Conservation (phyloP, 2,797 vertebrate species). For the Pseudomugil gertrudae region DNA sequence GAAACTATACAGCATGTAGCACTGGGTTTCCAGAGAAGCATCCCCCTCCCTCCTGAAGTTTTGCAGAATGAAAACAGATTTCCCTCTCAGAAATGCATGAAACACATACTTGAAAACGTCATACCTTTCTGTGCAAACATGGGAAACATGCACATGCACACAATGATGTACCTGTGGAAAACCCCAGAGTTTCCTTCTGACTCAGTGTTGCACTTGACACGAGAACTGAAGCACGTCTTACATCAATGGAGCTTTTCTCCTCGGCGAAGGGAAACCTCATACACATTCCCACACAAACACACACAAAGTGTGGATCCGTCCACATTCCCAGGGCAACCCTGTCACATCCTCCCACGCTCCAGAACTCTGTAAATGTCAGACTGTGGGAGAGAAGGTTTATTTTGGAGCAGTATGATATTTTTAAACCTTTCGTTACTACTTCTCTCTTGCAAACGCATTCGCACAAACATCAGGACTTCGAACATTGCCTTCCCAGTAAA, state of each 20-base stretch:
- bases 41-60: slow-evolving; percentile 7
- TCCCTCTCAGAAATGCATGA: slow-evolving; percentile 69
- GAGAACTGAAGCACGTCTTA: slow-evolving; percentile 75
- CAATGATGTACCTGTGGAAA: slow-evolving; percentile 66
- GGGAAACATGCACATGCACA: slow-evolving; percentile 50
- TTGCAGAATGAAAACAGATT: slow-evolving; percentile 70
- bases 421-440: slow-evolving; percentile 81
- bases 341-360: slow-evolving; percentile 76
- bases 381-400: slow-evolving; percentile 83
- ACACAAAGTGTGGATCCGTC: slow-evolving; percentile 44
- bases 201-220: slow-evolving; percentile 63
- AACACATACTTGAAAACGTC: slow-evolving; percentile 63
- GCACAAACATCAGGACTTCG: slow-evolving; percentile 13
- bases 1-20: not conserved
- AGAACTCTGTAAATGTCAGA: slow-evolving; percentile 86
- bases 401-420: slow-evolving; percentile 86
- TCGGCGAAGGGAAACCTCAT: slow-evolving; percentile 80
- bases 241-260: slow-evolving; percentile 88
- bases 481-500: slow-evolving; percentile 38
- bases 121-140: slow-evolving; percentile 62
- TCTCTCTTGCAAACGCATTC: slow-evolving; percentile 22
- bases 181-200: slow-evolving; percentile 73
- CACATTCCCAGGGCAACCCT: slow-evolving; percentile 68
- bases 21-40: slow-evolving; percentile 1
- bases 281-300: slow-evolving; percentile 30